Percentiles rank a stretch among this genome's conserved stretches.
These are phyloP conservation scores for Anodontia alba DNA, from an alignment of 2,888 invertebrate genomes.

Conservation along the genomic window DNA sequence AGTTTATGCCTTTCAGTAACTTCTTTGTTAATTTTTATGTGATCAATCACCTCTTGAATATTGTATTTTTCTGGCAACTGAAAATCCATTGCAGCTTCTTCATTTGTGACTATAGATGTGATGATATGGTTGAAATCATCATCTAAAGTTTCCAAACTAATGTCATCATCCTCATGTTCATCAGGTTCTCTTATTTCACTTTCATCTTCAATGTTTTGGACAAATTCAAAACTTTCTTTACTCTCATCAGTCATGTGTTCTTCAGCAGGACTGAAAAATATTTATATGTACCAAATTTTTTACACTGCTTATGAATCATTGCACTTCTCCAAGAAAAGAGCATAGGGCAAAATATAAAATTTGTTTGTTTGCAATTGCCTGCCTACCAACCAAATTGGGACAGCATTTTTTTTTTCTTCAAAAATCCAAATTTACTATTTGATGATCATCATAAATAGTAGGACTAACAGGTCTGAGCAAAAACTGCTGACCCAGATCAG, in stretches of 20 bases:
- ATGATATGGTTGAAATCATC: slow-evolving; percentile 14
- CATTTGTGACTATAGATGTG: background rate
- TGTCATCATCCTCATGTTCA: background rate
- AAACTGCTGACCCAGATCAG: no score
- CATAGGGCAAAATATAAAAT: no score
- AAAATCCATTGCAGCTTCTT: slow-evolving; percentile 7
- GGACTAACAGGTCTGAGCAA: no score
- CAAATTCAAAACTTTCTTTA: background rate
- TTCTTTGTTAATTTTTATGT: slow-evolving; percentile 2
- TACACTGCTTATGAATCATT: background rate
- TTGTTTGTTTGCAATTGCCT: no score
- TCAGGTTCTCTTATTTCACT: background rate
- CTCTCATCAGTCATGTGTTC: background rate
- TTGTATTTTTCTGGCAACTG: slow-evolving; percentile 16
- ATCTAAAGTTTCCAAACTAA: background rate
- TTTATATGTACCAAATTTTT: background rate
- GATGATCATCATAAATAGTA: no score
- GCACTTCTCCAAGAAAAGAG: no score
- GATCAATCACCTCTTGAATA: background rate
- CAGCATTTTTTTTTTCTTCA: no score
- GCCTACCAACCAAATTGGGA: no score
- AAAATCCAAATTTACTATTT: no score
- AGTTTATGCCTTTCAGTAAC: background rate
- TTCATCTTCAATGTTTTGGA: background rate
- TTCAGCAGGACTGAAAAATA: background rate